Percentiles rank a stretch among this genome's conserved stretches.
Evolutionary conservation across 1,140 invertebrate species (phyloP).

Genomic region (Drosophila quadrilineata): DNA sequence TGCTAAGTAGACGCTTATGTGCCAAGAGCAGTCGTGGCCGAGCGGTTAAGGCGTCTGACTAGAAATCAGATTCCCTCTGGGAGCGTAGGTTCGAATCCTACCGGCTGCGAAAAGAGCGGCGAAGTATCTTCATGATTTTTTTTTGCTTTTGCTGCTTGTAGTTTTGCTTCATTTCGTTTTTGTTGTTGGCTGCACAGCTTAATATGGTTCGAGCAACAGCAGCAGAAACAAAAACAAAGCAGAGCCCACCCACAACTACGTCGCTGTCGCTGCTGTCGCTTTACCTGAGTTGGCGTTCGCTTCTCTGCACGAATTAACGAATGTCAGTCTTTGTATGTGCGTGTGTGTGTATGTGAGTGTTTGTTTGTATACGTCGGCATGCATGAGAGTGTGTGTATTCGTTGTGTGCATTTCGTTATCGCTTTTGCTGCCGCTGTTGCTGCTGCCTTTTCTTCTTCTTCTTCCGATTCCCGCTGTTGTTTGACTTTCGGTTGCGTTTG

Average conservation of each 20-base stretch:
- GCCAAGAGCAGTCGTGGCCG: constrained; percentile 86
- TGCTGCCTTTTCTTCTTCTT: constrained; percentile 2
- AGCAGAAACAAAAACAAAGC: constrained; percentile 36
- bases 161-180: constrained; percentile 25
- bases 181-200: too few species aligned
- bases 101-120: constrained; percentile 84
- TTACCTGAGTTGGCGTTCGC: constrained; percentile 50
- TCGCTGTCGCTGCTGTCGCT: constrained; percentile 25
- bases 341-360: too few species aligned
- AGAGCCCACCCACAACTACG: constrained; percentile 71
- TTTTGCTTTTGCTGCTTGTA: not conserved
- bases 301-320: constrained; percentile 61
- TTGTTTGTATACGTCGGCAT: too few species aligned
- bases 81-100: constrained; percentile 91
- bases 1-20: constrained; percentile 48
- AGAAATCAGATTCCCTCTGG: constrained; percentile 91
- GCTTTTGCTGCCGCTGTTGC: constrained; percentile 8
- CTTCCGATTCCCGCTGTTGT: constrained; percentile 16
- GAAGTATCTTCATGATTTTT: not conserved
- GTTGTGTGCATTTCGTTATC: constrained; percentile 56
- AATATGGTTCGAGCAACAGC: too few species aligned
- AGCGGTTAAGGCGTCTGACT: constrained; percentile 92
- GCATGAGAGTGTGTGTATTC: constrained; percentile 64
- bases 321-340: too few species aligned
- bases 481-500: constrained; percentile 56